Conservation (phyloP, 2,113 vertebrate species). For the Apteryx mantelli region DNA sequence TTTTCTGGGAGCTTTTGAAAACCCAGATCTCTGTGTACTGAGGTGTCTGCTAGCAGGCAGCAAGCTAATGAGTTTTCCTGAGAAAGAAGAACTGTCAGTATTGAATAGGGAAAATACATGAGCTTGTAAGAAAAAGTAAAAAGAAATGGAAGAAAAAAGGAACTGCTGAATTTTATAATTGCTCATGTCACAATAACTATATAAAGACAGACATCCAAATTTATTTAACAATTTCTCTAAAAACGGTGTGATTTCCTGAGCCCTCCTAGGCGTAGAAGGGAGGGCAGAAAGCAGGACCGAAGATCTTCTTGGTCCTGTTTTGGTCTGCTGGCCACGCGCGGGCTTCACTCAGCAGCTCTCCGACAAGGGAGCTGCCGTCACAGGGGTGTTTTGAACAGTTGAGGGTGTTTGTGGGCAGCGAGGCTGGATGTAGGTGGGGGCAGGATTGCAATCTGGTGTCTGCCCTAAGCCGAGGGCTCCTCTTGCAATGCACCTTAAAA, state of each 20-base stretch:
- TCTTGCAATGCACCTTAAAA: not conserved
- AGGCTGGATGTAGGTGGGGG: fast-evolving
- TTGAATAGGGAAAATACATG: not conserved
- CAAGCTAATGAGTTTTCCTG: not conserved
- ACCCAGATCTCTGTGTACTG: not conserved
- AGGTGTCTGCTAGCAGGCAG: not conserved
- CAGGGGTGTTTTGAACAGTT: fast-evolving
- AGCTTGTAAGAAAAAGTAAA: not conserved
- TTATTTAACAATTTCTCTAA: not conserved
- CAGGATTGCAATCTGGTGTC: fast-evolving
- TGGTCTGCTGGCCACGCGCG: not conserved
- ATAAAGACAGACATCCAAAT: not conserved
- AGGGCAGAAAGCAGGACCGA: not conserved
- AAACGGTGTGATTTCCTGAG: not conserved
- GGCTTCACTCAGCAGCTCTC: not conserved
- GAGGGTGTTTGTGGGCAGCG: not conserved
- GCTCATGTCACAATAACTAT: not conserved
- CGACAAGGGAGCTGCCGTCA: not conserved
- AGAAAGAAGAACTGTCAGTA: not conserved
- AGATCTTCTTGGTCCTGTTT: not conserved
- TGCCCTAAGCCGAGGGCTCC: no score
- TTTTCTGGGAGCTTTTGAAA: not conserved
- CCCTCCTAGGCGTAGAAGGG: not conserved
- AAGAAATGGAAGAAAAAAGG: not conserved
- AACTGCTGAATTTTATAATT: not conserved